Base-by-base conservation (phyloP, 1,140 invertebrate species). In the Drosophila bocqueti region DNA sequence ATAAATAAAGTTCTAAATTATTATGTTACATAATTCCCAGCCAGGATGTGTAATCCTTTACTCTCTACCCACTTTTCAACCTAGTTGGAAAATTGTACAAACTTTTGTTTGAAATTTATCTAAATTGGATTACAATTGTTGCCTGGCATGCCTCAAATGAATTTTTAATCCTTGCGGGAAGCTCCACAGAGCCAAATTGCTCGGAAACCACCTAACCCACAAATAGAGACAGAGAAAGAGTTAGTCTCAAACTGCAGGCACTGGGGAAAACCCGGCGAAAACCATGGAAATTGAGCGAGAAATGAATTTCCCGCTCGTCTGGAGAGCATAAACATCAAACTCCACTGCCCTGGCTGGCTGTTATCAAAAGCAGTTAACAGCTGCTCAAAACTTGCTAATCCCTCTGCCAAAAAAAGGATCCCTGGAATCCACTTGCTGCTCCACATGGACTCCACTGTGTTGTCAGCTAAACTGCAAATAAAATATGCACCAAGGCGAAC, bases 401-500 rank as follows among this genome's bases (percentile, higher is more conserved):
- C 67, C 61, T n/a, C 43, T 52, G 46, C 59, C 31, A 42, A 57
- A 55, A 36, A 34, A 49, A 46, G 24, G 36, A 40, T 57, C 4
- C 21, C 34, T n/a, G 21, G 52, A 34, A 55, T 24, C 34, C 36
- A 15, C 10, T 13, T 7, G 50, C 50, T 18, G 29, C 29, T 52
- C 31, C 54, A 40, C 54, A 54, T 36, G 79, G 11, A 43, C 58
- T 31, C 71, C 84, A 89, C 84, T 89, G 84, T 85, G 83, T 72
- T 72, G 55, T 63, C 64, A 64, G 81, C 85, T 89, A 87, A 87
- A 89, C 84, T 87, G 84, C 84, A 89, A 69, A 89, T 89, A 89
- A 87, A 87, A 87, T 87, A 87, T 87, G 84, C 84, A 83, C 84
- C 66, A 63, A 87, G 82, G 82, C 76, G 75, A 78, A 78, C 84